These are phyloP conservation scores for Capricornis sumatraensis DNA, from an alignment of 2,113 vertebrate species.

Conservation along the genomic window DNA sequence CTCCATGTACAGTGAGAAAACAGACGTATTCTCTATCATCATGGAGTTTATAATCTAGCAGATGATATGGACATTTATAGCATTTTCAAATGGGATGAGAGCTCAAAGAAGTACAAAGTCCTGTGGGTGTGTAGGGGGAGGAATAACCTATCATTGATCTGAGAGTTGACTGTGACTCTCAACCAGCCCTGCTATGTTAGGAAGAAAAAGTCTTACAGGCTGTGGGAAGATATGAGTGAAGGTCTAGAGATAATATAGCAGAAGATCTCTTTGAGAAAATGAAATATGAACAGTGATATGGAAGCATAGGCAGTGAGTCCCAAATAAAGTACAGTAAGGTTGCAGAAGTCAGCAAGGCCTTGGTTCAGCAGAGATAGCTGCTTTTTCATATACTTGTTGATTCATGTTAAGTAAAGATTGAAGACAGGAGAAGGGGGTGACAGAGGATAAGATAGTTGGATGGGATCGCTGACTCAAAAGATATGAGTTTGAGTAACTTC, in stretches of 20 bases:
- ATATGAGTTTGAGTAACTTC: background rate
- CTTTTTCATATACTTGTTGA: background rate
- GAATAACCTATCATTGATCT: background rate
- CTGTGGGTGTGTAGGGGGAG: accelerated
- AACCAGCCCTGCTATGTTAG: background rate
- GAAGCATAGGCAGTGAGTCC: background rate
- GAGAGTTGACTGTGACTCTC: background rate
- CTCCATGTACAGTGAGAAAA: background rate
- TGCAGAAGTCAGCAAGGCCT: background rate
- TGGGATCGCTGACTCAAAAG: accelerated
- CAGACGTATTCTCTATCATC: background rate
- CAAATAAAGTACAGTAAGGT: background rate
- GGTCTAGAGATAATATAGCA: background rate
- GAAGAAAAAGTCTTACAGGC: background rate
- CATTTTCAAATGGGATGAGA: background rate
- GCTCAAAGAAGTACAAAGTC: background rate
- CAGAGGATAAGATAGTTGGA: background rate
- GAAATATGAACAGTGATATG: background rate
- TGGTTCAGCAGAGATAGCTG: background rate
- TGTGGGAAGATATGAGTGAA: background rate
- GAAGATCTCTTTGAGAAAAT: background rate
- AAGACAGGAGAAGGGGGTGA: background rate
- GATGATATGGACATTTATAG: no score
- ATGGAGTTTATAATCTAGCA: background rate
- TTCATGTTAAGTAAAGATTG: background rate